Evolutionary conservation across 1,140 invertebrate species (phyloP).

Genomic region (Cephus cinctus): DNA sequence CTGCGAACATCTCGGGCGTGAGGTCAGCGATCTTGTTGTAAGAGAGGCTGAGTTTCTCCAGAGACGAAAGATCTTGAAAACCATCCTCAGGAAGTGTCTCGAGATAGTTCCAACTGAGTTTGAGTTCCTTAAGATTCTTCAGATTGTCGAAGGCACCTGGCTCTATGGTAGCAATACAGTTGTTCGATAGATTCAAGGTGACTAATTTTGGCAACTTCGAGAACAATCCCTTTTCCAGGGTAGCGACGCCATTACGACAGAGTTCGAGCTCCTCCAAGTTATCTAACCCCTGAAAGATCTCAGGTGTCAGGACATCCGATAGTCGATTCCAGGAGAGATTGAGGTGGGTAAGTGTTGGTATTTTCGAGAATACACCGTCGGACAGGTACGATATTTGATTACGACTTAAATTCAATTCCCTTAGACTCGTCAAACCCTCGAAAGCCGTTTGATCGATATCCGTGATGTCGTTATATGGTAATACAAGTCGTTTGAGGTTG

Average conservation of each 20-base stretch:
- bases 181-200: background rate
- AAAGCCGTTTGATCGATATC: background rate
- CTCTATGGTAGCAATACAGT: background rate
- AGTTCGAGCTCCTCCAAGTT: conserved; percentile 1
- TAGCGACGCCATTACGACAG: background rate
- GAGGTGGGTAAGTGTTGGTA: background rate
- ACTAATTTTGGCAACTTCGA: background rate
- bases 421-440: background rate
- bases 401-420: background rate
- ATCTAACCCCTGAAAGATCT: conserved; percentile 13
- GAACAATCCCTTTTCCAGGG: background rate
- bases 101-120: conserved; percentile 4
- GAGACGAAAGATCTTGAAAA: background rate
- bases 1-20: conserved; percentile 29
- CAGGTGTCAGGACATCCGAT: conserved; percentile 8
- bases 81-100: background rate
- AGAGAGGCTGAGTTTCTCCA: conserved; percentile 27
- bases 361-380: background rate
- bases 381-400: background rate
- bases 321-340: conserved; percentile 4
- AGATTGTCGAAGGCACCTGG: background rate
- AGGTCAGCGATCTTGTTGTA: conserved; percentile 34
- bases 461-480: conserved; percentile 33
- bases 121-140: background rate
- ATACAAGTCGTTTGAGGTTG: conserved; percentile 25